Conservation (phyloP, 2,113 vertebrate species). For the Ptilonorhynchus violaceus region DNA sequence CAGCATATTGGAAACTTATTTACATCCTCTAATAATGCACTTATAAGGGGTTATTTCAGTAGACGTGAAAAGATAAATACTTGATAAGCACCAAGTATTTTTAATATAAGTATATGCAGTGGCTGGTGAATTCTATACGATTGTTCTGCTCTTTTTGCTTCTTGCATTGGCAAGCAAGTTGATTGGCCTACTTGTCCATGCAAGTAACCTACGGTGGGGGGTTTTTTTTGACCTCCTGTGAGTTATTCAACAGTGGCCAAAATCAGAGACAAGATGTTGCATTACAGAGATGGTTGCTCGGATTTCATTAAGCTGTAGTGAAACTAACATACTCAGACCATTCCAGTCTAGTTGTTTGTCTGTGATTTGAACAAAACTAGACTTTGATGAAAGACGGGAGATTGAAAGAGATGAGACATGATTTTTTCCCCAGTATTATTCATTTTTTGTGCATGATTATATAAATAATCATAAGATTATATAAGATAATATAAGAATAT, state of each 20-base stretch:
- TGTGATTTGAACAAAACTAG: neutral
- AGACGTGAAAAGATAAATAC: neutral
- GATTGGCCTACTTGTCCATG: neutral
- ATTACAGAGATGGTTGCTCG: neutral
- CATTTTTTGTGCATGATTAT: neutral
- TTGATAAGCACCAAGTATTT: neutral
- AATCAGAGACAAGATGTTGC: neutral
- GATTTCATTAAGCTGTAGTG: neutral
- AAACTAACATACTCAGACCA: neutral
- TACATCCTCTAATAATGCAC: neutral
- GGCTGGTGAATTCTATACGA: neutral
- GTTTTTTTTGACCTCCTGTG: neutral
- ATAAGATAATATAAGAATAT: too few species aligned
- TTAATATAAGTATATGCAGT: neutral
- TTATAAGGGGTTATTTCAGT: neutral
- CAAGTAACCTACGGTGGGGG: neutral
- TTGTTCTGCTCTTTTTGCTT: neutral
- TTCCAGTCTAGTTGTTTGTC: neutral
- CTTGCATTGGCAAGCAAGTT: neutral
- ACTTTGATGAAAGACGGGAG: rapidly evolving
- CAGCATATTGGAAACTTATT: neutral
- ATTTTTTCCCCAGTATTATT: neutral
- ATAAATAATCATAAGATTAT: too few species aligned
- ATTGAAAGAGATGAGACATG: neutral
- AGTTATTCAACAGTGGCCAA: neutral